phyloP scores from a whole-genome alignment of 2,797 vertebrate species.

The Trachurus trachurus region DNA sequence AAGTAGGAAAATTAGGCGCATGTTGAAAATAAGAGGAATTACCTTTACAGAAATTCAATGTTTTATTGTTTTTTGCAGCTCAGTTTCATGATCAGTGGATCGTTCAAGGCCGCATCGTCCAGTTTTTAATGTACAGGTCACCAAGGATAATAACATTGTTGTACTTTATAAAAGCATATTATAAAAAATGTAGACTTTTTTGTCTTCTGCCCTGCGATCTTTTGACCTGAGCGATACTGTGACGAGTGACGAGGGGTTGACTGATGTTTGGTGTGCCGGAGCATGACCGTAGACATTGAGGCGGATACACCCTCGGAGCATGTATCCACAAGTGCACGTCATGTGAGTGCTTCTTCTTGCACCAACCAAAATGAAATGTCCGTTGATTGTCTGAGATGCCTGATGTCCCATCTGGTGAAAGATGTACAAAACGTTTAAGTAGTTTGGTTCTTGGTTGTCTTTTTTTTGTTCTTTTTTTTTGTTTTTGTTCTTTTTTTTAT shows the following conservation, averaged over 20 bases:
- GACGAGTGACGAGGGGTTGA: slow-evolving; percentile 52
- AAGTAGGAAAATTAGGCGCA: slow-evolving; percentile 28
- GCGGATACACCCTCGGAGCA: slow-evolving; percentile 75
- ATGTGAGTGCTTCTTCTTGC: slow-evolving; percentile 74
- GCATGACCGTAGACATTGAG: slow-evolving; percentile 72
- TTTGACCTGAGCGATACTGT: slow-evolving; percentile 43
- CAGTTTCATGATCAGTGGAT: slow-evolving; percentile 11
- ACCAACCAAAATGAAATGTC: slow-evolving; percentile 63
- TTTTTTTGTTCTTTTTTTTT: slow-evolving; percentile 23
- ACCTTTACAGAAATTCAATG: neutral
- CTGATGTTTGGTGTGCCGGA: slow-evolving; percentile 65
- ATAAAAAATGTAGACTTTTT: neutral
- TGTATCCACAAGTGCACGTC: slow-evolving; percentile 80
- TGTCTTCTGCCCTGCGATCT: slow-evolving; percentile 28
- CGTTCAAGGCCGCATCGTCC: neutral
- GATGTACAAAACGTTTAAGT: slow-evolving; percentile 86
- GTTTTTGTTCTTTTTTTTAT: slow-evolving; percentile 20
- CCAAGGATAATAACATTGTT: slow-evolving; percentile 26
- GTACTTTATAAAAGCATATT: slow-evolving; percentile 11
- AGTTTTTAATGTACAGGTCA: slow-evolving; percentile 13
- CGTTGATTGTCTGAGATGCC: slow-evolving; percentile 75
- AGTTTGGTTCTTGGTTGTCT: slow-evolving; percentile 37
- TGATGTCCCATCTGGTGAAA: slow-evolving; percentile 90
- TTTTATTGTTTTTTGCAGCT: slow-evolving; percentile 8
- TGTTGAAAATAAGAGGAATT: slow-evolving; percentile 17